Evolutionary conservation across 2,888 invertebrate species (phyloP), one percentile per base, ranked within the genome.

Genomic region (Chrysolina americana): DNA sequence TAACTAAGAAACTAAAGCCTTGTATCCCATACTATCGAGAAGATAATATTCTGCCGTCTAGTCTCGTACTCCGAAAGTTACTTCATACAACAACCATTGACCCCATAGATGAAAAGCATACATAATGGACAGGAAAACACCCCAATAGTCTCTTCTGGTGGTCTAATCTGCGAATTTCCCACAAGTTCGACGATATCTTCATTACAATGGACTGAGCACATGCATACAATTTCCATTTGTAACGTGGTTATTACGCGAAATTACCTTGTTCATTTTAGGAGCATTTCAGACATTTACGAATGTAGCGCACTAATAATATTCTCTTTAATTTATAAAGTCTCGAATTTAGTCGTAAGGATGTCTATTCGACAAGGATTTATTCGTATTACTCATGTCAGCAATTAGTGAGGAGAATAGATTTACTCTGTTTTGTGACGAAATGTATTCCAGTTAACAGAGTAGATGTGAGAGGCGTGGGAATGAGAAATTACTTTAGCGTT

Each of bases 171-270:
- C 59, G n/a, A 23, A 36, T 59, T 59, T 59, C 59, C 59, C 59
- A 36, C 59, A 59, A 59, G 59, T 59, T 59, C 36, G 59, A 23
- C 59, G 59, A 59, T 59, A 59, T 59, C 59, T 59, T 59, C 59
- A 59, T 59, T 59, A 28, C 59, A 59, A 59, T 59, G 59, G 28
- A 9, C 59, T n/a, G 59, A 59, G 23, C 59, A 59, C 59, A 59
- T 59, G 59, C 59, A 59, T 59, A 28, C 36, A 59, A 59, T 59
- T n/a, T 59, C 59, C 59, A 59, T 59, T 59, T 36, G 59, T 59
- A 36, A 59, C 59, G 59, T 36, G 17, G 36, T 59, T 59, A 59
- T 59, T 36, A 59, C 11, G 4, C n/a, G 2, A 59, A 59, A 36
- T 59, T 59, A 59, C 59, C 59, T n/a, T 59, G 59, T 59, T 36